Conservation (phyloP, 1,140 invertebrate species). For the Diuraphis noxia region DNA sequence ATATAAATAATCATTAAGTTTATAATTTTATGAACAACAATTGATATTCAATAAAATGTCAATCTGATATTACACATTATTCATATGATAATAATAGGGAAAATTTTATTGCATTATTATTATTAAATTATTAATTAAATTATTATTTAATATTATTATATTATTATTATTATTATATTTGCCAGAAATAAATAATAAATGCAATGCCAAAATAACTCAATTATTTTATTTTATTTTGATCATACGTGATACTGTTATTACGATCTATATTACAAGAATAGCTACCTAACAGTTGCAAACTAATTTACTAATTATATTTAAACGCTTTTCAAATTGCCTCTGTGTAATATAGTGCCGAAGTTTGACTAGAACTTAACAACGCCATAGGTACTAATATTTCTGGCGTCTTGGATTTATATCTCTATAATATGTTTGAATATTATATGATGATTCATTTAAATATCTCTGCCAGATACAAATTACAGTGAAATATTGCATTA, state of each 20-base stretch:
- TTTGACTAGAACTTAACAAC: constrained; percentile 9
- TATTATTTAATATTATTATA: too few relatives aligned
- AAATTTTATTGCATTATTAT: too few relatives aligned
- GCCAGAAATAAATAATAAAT: not conserved
- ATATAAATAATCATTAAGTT: not conserved
- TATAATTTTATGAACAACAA: too few relatives aligned
- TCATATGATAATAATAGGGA: too few relatives aligned
- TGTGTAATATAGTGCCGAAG: constrained; percentile 23
- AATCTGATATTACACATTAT: too few relatives aligned
- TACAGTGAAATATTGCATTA: not conserved
- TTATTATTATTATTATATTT: too few relatives aligned
- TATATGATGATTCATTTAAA: not conserved
- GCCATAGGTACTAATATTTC: constrained; percentile 20
- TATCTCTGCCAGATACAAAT: not conserved
- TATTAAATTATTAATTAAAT: too few relatives aligned
- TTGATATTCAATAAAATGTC: not conserved
- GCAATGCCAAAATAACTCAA: not conserved
- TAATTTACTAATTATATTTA: constrained; percentile 31
- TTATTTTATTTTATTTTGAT: not conserved
- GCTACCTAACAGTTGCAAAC: not conserved
- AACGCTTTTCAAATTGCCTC: not conserved
- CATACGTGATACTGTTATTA: not conserved
- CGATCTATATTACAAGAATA: not conserved
- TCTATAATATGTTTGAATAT: not conserved
- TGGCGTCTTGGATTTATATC: not conserved